Percentiles rank a stretch among this genome's conserved stretches.
Conservation (phyloP, 2,113 vertebrate species). For the Antechinus stuartii region DNA sequence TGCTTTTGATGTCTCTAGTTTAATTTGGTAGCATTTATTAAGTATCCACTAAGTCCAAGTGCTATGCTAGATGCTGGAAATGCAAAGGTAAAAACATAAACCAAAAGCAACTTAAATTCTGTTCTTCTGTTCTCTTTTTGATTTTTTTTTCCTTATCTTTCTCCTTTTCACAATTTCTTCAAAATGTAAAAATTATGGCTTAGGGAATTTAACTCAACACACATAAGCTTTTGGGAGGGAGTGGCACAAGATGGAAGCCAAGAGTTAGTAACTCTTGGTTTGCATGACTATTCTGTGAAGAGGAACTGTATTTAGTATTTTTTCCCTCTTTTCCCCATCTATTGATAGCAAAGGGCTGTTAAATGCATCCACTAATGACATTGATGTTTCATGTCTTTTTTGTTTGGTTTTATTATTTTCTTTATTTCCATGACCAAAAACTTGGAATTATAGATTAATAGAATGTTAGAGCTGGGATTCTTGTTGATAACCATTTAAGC, state of each 20-base stretch:
- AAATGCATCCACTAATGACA: not conserved
- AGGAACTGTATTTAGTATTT: not conserved
- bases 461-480: not conserved
- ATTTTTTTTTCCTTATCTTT: not conserved
- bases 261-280: not conserved
- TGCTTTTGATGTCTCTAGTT: not conserved
- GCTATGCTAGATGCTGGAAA: not conserved
- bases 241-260: not conserved
- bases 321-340: not conserved
- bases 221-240: not conserved
- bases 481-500: slow-evolving; percentile 14
- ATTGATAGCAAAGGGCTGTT: not conserved
- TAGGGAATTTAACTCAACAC: not conserved
- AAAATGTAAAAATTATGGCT: not conserved
- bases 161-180: not conserved
- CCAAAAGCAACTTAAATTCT: not conserved
- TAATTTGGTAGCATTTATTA: too few relatives aligned
- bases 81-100: not conserved
- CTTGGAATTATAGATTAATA: not conserved
- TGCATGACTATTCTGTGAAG: not conserved
- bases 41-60: not conserved
- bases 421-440: not conserved
- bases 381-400: not conserved
- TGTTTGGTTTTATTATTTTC: not conserved
- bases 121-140: not conserved